Percentiles rank a stretch among this genome's conserved stretches.
Conservation (phyloP, 2,113 vertebrate genomes). For the Bubalus kerabau region DNA sequence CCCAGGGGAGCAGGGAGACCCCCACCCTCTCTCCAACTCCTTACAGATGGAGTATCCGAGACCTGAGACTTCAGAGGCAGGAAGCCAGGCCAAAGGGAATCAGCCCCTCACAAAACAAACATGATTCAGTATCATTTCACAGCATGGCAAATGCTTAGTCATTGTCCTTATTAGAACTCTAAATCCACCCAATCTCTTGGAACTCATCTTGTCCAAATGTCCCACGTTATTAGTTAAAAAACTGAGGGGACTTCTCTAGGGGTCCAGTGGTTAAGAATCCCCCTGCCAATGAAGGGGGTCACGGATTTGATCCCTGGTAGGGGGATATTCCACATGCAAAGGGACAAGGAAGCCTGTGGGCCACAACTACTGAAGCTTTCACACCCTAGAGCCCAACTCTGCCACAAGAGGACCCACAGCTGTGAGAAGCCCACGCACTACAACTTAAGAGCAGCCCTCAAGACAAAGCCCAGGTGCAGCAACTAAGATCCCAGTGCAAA, state of each 20-base stretch:
- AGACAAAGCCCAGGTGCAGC: neutral
- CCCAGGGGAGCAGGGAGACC: neutral
- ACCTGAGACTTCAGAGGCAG: neutral
- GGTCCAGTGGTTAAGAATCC: neutral
- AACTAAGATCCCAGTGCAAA: neutral
- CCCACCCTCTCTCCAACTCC: neutral
- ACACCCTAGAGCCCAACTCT: neutral
- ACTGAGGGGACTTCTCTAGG: neutral
- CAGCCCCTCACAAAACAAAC: neutral
- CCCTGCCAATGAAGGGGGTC: neutral
- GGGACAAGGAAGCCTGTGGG: neutral
- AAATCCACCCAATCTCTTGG: neutral
- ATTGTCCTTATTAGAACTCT: conserved; percentile 45
- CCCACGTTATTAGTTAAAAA: neutral
- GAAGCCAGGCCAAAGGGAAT: neutral
- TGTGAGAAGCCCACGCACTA: too few species aligned
- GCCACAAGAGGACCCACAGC: neutral
- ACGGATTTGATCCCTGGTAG: neutral
- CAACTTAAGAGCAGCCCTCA: neutral
- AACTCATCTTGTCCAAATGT: neutral
- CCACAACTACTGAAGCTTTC: neutral
- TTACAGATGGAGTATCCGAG: neutral
- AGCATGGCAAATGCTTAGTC: conserved; percentile 41
- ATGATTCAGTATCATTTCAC: neutral
- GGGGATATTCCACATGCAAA: neutral